Conservation (phyloP, 1,140 invertebrate genomes). For the Scaptomyza pallida region DNA sequence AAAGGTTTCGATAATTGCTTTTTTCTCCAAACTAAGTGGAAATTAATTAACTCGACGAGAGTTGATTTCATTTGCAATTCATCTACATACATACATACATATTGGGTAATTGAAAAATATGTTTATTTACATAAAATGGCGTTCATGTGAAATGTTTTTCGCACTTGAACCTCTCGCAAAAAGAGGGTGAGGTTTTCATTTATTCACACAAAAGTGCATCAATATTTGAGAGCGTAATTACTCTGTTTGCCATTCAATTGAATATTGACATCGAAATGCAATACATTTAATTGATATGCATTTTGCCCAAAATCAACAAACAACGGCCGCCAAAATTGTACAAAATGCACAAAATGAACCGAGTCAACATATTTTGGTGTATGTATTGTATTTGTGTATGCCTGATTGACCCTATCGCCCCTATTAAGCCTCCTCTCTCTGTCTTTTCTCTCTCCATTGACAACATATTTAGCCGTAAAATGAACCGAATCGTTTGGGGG, state of each 20-base stretch:
- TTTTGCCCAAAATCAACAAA: conserved; percentile 23
- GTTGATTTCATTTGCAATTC: background rate
- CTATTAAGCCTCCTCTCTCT: background rate
- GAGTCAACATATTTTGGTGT: background rate
- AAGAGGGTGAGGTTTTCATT: background rate
- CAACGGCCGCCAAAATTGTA: conserved; percentile 5
- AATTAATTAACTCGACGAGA: too few relatives aligned
- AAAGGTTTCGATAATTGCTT: too few relatives aligned
- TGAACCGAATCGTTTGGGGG: background rate
- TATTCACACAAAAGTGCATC: conserved; percentile 6
- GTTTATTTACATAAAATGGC: background rate
- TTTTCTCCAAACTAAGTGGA: too few relatives aligned
- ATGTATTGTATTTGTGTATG: conserved; percentile 12
- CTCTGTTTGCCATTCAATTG: conserved; percentile 27
- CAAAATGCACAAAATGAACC: background rate
- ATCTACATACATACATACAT: background rate
- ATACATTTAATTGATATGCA: conserved; percentile 52
- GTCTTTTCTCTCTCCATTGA: background rate
- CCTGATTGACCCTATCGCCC: conserved; percentile 55
- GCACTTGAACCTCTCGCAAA: background rate
- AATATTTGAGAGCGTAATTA: conserved; percentile 52
- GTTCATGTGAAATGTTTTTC: background rate
- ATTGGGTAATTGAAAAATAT: background rate
- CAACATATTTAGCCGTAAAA: background rate
- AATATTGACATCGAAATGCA: conserved; percentile 42